phyloP scores from a whole-genome alignment of 2,888 invertebrate species.

The Steromphala cineraria region DNA sequence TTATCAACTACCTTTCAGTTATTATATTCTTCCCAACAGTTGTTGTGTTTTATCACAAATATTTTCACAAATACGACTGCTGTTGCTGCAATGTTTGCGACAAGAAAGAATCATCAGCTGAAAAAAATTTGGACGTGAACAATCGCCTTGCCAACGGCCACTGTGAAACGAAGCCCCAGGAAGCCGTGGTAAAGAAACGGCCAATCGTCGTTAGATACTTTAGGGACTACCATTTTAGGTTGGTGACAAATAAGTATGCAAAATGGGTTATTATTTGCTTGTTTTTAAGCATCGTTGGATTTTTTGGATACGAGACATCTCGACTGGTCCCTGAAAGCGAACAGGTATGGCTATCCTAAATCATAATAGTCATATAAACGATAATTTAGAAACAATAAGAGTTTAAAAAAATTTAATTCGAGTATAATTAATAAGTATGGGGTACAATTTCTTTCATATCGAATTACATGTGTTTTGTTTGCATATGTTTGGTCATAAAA shows the following conservation, averaged over 20 bases:
- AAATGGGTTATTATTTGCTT: conserved; percentile 53
- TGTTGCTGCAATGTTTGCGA: background rate
- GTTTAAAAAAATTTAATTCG: no score
- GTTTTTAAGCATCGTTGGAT: conserved; percentile 37
- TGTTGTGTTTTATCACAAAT: conserved; percentile 52
- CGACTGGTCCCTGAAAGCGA: conserved; percentile 60
- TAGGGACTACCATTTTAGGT: conserved; percentile 49
- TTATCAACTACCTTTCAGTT: conserved; percentile 61
- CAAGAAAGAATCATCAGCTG: background rate
- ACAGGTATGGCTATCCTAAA: conserved; percentile 52
- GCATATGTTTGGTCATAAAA: no score
- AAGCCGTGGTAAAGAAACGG: conserved; percentile 24
- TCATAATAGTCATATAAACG: no score
- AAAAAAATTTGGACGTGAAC: background rate
- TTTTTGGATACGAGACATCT: conserved; percentile 53
- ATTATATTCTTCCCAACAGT: conserved; percentile 57
- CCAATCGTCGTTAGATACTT: conserved; percentile 49
- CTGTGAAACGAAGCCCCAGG: background rate
- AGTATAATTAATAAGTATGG: no score
- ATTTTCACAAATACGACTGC: conserved; percentile 37
- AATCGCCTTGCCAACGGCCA: background rate
- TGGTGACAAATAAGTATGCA: conserved; percentile 53
- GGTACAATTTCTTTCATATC: no score
- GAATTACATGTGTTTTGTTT: no score
- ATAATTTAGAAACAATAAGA: background rate